These are phyloP conservation scores for Clinocottus analis DNA, from an alignment of 2,113 vertebrate genomes.

Conservation along the genomic window DNA sequence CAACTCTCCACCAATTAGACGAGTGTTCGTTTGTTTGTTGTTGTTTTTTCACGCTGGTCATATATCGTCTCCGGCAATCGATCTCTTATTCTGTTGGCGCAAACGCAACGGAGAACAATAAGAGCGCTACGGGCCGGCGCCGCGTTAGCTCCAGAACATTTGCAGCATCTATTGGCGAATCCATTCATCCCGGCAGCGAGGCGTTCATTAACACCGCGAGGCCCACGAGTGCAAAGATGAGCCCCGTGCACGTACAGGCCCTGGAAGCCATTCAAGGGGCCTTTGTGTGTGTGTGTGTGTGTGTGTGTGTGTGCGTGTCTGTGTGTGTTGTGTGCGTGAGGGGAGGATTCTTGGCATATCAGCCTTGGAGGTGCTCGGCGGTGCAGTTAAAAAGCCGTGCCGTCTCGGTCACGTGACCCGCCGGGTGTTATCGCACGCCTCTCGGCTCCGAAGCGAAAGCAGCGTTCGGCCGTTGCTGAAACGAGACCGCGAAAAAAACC, in stretches of 20 bases:
- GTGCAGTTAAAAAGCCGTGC: conserved; percentile 68
- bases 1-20: conserved; percentile 66
- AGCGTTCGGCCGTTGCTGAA: conserved; percentile 71
- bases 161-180: too few species aligned
- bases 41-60: conserved; percentile 59
- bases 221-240: conserved; percentile 69
- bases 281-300: conserved; percentile 14
- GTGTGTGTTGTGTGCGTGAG: conserved; percentile 42
- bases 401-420: conserved; percentile 62
- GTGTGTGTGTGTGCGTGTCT: conserved; percentile 39
- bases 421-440: conserved; percentile 64
- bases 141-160: too few species aligned
- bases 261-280: conserved; percentile 49
- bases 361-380: conserved; percentile 63
- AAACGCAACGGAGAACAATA: conserved; percentile 65
- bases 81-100: conserved; percentile 67
- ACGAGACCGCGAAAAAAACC: conserved; percentile 63
- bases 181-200: too few species aligned
- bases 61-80: conserved; percentile 73
- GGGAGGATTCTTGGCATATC: conserved; percentile 66
- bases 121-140: conserved; percentile 48
- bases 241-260: conserved; percentile 40
- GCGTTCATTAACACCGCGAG: conserved; percentile 65
- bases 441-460: conserved; percentile 69
- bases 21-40: conserved; percentile 52